Conservation (phyloP, 2,888 invertebrate genomes). For the Hololepta plana region DNA sequence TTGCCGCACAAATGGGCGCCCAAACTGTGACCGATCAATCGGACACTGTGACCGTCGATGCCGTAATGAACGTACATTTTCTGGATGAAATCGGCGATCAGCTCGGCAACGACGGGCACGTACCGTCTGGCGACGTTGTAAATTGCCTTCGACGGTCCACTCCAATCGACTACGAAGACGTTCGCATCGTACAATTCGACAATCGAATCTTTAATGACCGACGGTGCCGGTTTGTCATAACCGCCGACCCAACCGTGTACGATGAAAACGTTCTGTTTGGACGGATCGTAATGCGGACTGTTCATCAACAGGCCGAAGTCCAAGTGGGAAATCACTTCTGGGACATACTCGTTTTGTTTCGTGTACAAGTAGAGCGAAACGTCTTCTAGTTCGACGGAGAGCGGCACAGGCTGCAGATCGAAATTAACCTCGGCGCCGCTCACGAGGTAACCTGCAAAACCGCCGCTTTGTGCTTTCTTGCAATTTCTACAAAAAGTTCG, state of each 20-base stretch:
- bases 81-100: slow-evolving; percentile 10
- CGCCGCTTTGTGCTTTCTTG: no score
- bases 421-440: no score
- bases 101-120: slow-evolving; percentile 8
- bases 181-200: slow-evolving; percentile 8
- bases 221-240: slow-evolving; percentile 7
- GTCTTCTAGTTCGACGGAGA: neutral
- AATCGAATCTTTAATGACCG: slow-evolving; percentile 7
- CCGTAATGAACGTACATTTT: slow-evolving; percentile 7
- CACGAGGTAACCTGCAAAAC: no score
- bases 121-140: slow-evolving; percentile 9
- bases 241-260: slow-evolving; percentile 11
- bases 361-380: slow-evolving; percentile 1
- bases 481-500: no score
- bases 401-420: neutral
- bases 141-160: slow-evolving; percentile 7
- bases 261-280: slow-evolving; percentile 8
- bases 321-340: neutral
- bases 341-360: neutral
- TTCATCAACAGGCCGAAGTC: neutral
- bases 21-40: slow-evolving; percentile 16
- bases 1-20: slow-evolving; percentile 21
- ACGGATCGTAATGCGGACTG: slow-evolving; percentile 8
- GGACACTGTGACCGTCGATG: slow-evolving; percentile 4
- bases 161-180: slow-evolving; percentile 10